Base-by-base conservation (phyloP, 1,140 invertebrate genomes). In the Heliconius hewitsoni region DNA sequence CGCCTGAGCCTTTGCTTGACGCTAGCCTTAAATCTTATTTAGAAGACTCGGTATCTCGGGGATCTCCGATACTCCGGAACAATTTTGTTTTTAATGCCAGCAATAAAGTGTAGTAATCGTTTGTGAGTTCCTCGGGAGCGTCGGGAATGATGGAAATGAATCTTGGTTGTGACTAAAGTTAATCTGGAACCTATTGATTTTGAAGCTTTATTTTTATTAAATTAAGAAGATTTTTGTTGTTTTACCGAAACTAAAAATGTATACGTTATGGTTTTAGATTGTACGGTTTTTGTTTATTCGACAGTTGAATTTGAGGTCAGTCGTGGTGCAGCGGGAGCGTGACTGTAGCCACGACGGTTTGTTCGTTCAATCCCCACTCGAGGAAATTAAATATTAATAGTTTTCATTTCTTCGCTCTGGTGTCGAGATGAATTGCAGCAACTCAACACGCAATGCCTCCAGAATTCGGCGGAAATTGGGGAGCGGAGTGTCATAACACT, bases 1-100 rank as follows among this genome's bases (percentile, higher is more conserved):
- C 19, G 60, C 60, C 60, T 66, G 30, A 66, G 60, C 60, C 27
- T 66, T 66, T 66, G 60, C 60, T 30, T 30, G 27, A 30, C 30
- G 60, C 60, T 66, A 30, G 27, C 23, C 60, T 66, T 66, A 66
- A 66, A 66, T 66, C 60, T 66, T 66, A 66, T 66, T 66, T 66
- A 16, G 60, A 72, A 39, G 71, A 8, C n/a, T 72, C 37, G 71
- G 71, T 72, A 8, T 52, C 72, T 73, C 18, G 30, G 72, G 46
- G 46, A 50, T 73, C 72, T 75, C 74, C n/a, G 34, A 16, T n/a
- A 50, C 23, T 76, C 27, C 16, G 23, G 27, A 76, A 77, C 71
- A 77, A 77, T 77, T 77, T 73, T 77, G 71, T 73, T 73, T 77
- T 73, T 73, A 77, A 73, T 72, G 71, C 71, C 3, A 73, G 76